A percentile compares a stretch with the other conserved stretches of the same genome.
Evolutionary conservation across 2,113 vertebrate genomes (phyloP).

Genomic region (Cephalophus harveyi): DNA sequence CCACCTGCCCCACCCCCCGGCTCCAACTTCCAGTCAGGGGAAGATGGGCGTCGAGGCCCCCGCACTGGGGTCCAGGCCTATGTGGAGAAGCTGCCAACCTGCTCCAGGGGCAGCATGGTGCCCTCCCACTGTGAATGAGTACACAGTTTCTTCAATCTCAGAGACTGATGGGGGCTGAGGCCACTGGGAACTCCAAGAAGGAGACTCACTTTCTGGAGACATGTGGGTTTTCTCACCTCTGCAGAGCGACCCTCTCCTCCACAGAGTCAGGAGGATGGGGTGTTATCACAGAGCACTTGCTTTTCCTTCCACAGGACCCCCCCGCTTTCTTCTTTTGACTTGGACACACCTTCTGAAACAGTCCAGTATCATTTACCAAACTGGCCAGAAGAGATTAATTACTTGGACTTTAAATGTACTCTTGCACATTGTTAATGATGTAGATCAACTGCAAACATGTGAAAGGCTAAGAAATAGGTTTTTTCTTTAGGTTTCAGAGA

Average conservation of each 20-base stretch:
- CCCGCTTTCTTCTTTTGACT: not conserved
- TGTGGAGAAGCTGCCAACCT: not conserved
- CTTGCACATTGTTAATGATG: not conserved
- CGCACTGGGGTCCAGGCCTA: not conserved
- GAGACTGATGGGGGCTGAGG: not conserved
- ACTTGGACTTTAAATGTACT: not conserved
- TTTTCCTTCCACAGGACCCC: not conserved
- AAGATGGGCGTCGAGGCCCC: not conserved
- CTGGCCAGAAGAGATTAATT: not conserved
- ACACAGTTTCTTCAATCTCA: not conserved
- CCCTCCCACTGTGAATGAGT: not conserved
- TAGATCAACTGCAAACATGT: not conserved
- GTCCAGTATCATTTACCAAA: not conserved
- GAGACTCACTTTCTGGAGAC: not conserved
- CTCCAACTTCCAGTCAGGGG: not conserved
- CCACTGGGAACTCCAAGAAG: not conserved
- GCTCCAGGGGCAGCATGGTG: not conserved
- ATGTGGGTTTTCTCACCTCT: not conserved
- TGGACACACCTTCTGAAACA: not conserved
- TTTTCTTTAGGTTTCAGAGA: not conserved
- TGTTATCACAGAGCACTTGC: no score
- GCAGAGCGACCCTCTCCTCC: not conserved
- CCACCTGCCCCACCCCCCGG: no score
- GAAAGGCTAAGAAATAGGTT: not conserved
- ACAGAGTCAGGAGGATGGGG: fast-evolving